Conservation (phyloP, 1,140 invertebrate species). For the Aphelenchoides besseyi region DNA sequence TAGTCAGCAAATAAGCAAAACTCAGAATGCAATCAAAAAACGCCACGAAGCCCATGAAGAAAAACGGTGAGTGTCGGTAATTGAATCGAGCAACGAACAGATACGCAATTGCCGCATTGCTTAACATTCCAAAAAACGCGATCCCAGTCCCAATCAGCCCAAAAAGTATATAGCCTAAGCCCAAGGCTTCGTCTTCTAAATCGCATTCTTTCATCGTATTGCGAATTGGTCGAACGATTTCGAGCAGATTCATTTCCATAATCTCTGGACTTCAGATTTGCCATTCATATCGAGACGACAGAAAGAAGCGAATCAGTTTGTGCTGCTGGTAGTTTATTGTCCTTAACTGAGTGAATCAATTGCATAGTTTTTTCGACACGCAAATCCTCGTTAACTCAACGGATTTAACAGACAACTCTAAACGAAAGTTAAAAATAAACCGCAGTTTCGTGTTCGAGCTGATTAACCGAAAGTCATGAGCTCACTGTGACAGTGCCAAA, state of each 20-base stretch:
- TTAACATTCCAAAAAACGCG: slow-evolving; percentile 39
- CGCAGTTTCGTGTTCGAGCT: no score
- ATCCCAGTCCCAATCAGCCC: slow-evolving; percentile 28
- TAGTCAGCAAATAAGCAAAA: slow-evolving; percentile 36
- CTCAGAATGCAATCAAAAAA: slow-evolving; percentile 47
- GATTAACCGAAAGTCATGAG: no score
- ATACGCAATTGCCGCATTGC: slow-evolving; percentile 40
- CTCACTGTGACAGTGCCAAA: no score
- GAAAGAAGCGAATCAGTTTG: no score
- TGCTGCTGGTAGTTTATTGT: no score
- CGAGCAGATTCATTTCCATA: background rate
- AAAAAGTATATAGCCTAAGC: background rate
- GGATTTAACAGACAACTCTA: no score
- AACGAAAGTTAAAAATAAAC: no score
- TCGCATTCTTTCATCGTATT: background rate
- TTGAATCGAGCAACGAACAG: slow-evolving; percentile 35
- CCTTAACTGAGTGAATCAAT: no score
- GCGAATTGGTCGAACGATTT: background rate
- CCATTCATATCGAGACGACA: no score
- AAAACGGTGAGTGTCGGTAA: slow-evolving; percentile 50
- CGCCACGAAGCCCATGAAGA: slow-evolving; percentile 49
- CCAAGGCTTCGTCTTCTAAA: background rate
- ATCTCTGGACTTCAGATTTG: no score
- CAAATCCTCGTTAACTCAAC: no score
- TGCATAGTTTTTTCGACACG: no score